Base-by-base conservation (phyloP, 2,888 invertebrate genomes). In the Lithosia quadra region DNA sequence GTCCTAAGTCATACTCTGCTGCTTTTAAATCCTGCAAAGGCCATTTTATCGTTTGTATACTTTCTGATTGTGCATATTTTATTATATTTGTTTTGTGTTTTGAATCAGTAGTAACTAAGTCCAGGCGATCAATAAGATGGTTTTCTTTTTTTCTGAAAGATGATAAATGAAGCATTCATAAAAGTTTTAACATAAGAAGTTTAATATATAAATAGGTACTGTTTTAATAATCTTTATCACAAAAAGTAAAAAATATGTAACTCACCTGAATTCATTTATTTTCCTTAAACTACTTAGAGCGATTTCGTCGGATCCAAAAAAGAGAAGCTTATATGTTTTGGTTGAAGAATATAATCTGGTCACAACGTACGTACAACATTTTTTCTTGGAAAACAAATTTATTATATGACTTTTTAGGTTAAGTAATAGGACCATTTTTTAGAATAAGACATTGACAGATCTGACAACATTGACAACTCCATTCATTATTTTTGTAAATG, bases 261-360 rank as follows among this genome's bases (percentile, higher is more conserved):
- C 56, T 58, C 56, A 97, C 98, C 96, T 96, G 85, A 96, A 96
- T 72, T 95, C 92, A 87, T 96, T 95, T 11, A 98, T 95, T 76
- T 94, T 95, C 88, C 96, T 95, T 63, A 99, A 94, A 87, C 97
- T 98, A 74, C 96, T 96, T 28, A 98, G 85, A 0, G 98, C 97
- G 92, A 98, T 98, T 65, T 96, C 94, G 88, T 99, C 98, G 18
- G 97, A 97, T 10, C 99, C 99, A 89, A 98, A 98, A 91, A 98
- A 99, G 60, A 98, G 85, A 21, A 95, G 85, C 80, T 91, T 93
- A 71, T 89, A 91, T 28, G 86, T 77, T 62, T 85, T 86, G 69
- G 71, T 81, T 43, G 69, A 70, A 63, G 84, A 78, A 72, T 83
- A 88, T 76, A 78, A 77, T 59, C 84, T 64, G 21, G 34, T 83